A percentile compares a stretch with the other conserved stretches of the same genome.
Evolutionary conservation across 2,113 vertebrate genomes (phyloP).

Genomic region (Neogale vison): DNA sequence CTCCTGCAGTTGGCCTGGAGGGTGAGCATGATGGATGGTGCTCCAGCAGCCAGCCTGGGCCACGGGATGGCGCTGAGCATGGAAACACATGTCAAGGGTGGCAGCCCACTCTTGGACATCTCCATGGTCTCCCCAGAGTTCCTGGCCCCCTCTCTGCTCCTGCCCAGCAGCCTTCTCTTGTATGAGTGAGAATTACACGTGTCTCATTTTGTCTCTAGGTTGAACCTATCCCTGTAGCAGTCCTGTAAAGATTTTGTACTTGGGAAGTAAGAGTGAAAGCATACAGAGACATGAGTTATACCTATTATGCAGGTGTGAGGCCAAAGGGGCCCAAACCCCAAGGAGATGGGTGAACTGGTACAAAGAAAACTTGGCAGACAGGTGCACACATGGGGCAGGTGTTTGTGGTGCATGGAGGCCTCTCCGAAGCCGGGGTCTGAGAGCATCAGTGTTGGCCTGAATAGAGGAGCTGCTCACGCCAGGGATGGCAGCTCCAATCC

Average conservation of each 20-base stretch:
- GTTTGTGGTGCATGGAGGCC: background rate
- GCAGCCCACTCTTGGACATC: background rate
- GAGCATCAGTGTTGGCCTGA: too few relatives aligned
- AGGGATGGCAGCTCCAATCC: background rate
- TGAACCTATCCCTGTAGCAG: background rate
- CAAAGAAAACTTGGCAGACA: background rate
- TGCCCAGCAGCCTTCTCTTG: background rate
- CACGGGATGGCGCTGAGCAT: background rate
- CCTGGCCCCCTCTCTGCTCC: background rate
- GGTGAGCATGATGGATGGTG: background rate
- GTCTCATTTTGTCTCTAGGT: background rate
- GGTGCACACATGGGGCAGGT: background rate
- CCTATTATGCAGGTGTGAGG: background rate
- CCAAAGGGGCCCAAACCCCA: background rate
- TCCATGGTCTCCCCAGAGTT: background rate
- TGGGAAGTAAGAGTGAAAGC: background rate
- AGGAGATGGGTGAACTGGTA: background rate
- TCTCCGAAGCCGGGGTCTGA: background rate
- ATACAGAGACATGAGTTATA: fast-evolving
- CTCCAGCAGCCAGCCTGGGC: background rate
- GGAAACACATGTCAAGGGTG: background rate
- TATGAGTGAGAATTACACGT: fast-evolving
- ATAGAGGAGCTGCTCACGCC: background rate
- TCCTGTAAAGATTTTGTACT: too few relatives aligned
- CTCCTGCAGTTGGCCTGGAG: background rate